phyloP scores from a whole-genome alignment of 2,797 vertebrate genomes.

The Ciconia nigra region DNA sequence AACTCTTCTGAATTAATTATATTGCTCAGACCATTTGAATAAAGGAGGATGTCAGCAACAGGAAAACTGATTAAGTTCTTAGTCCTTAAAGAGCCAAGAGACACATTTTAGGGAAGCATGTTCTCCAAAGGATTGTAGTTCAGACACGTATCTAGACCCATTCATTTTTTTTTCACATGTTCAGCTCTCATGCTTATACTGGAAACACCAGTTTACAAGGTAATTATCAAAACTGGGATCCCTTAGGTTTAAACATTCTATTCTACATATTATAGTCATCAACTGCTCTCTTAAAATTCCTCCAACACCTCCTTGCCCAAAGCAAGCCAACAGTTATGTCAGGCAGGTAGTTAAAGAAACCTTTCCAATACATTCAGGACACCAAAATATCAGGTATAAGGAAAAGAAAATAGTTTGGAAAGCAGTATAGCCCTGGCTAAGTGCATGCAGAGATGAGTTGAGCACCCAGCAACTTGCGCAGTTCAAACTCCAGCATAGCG shows the following conservation, averaged over 20 bases:
- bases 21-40: neutral
- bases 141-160: neutral
- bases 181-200: neutral
- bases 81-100: neutral
- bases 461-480: neutral
- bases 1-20: neutral
- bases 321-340: neutral
- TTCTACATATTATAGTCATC: neutral
- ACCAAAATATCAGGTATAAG: neutral
- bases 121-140: neutral
- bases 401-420: neutral
- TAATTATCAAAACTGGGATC: neutral
- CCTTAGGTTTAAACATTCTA: neutral
- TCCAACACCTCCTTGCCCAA: neutral
- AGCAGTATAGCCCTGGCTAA: neutral
- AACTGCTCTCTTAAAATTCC: neutral
- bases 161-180: neutral
- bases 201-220: neutral
- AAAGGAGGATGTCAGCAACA: neutral
- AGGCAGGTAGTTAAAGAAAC: neutral
- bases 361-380: neutral
- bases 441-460: neutral
- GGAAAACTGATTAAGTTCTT: neutral
- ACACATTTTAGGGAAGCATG: neutral
- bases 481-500: neutral